Evolutionary conservation across 2,888 invertebrate genomes (phyloP).

Genomic region (Clepsis dumicolana): DNA sequence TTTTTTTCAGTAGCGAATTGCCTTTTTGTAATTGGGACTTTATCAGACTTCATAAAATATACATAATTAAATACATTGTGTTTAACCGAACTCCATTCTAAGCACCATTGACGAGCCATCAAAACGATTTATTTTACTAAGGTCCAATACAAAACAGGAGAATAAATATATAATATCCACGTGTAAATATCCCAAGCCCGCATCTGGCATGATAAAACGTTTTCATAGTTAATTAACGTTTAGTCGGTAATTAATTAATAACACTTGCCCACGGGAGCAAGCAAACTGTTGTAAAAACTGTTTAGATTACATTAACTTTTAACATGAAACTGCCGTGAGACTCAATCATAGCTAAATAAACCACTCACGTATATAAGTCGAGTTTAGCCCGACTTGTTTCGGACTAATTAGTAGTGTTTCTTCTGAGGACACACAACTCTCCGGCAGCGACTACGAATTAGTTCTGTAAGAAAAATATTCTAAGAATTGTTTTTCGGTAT

Average conservation of each 20-base stretch:
- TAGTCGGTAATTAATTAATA: slow-evolving; percentile 6
- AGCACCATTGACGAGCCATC: not conserved
- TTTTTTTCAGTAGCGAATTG: not conserved
- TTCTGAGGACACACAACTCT: no score
- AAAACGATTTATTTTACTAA: not conserved
- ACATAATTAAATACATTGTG: no score
- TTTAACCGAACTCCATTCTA: not conserved
- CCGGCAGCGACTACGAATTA: no score
- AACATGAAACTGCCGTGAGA: no score
- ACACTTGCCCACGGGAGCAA: not conserved
- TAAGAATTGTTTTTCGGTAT: no score
- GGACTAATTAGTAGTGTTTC: no score
- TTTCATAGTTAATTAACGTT: slow-evolving; percentile 16
- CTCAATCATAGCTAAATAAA: no score
- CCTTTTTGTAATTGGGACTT: not conserved
- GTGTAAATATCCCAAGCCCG: not conserved
- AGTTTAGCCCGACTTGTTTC: no score
- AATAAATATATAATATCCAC: not conserved
- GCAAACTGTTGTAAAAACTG: not conserved
- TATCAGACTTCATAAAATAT: no score
- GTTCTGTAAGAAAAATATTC: no score
- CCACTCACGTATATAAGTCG: no score
- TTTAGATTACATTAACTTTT: not conserved
- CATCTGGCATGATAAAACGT: slow-evolving; percentile 10
- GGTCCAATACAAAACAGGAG: not conserved